A percentile compares a stretch with the other conserved stretches of the same genome.
Evolutionary conservation across 2,888 invertebrate genomes (phyloP).

Genomic region (Brenthis ino): DNA sequence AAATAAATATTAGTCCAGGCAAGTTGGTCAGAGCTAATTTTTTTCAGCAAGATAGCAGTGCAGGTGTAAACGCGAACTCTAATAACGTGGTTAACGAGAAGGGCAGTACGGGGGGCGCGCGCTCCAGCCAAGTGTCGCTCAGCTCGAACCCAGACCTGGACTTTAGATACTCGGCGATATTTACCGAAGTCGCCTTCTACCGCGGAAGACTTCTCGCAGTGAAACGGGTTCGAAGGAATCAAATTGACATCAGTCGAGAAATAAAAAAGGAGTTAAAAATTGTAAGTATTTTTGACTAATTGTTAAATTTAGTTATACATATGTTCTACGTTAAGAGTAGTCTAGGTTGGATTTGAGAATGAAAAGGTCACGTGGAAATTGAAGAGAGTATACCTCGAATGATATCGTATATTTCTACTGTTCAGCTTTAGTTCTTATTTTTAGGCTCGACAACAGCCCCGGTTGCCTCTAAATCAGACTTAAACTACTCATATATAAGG

Average conservation of each 20-base stretch:
- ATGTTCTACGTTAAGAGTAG: too few relatives aligned
- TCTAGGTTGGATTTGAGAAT: background rate
- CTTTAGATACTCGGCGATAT: slow-evolving; percentile 94
- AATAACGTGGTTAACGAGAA: slow-evolving; percentile 84
- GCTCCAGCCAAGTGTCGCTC: slow-evolving; percentile 94
- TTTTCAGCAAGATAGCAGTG: slow-evolving; percentile 81
- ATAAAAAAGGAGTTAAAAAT: slow-evolving; percentile 97
- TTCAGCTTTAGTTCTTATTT: too few relatives aligned
- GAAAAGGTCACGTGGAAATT: too few relatives aligned
- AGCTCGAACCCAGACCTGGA: slow-evolving; percentile 96
- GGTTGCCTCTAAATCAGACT: too few relatives aligned
- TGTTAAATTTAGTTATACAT: background rate
- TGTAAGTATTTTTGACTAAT: slow-evolving; percentile 74
- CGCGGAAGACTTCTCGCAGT: slow-evolving; percentile 93
- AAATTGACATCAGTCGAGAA: slow-evolving; percentile 93
- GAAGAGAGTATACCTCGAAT: too few relatives aligned
- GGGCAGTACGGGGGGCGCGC: slow-evolving; percentile 73
- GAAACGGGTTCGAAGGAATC: slow-evolving; percentile 91
- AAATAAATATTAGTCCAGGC: slow-evolving; percentile 37
- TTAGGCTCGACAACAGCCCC: too few relatives aligned
- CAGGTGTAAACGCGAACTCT: slow-evolving; percentile 90
- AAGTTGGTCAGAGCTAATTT: slow-evolving; percentile 78
- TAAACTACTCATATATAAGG: too few relatives aligned
- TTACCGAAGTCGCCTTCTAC: slow-evolving; percentile 94
- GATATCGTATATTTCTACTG: too few relatives aligned